Evolutionary conservation across 1,140 invertebrate genomes (phyloP), one percentile per base, ranked within the genome.

Genomic region (Drosophila rufa): DNA sequence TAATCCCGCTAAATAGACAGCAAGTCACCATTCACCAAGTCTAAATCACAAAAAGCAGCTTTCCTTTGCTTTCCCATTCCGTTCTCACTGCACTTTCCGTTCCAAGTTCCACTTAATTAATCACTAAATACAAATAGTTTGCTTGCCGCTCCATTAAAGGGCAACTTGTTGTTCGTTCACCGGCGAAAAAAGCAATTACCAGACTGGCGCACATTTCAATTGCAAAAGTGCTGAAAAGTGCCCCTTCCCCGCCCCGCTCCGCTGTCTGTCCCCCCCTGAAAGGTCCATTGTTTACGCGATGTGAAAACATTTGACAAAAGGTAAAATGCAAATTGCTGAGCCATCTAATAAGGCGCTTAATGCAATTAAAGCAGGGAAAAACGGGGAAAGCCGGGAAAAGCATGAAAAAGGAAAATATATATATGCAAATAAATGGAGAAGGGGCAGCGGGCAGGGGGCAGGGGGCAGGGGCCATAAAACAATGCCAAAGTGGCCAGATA

Each of bases 401-500:
- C 33, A 36, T 36, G 9, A 40, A 38, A 38, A 57, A 42, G 1
- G 9, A 25, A 15, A 33, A 17, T 3, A 46, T 3, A 19, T 11
- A 8, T 36, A 55, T 8, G 7, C 22, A 11, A 9, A 19, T 15
- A 22, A 33, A 22, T 19, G 14, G 40, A 33, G 15, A 19, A 11
- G 40, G 25, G 11, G 45, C 27, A 27, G 5, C 27, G n/a, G 27
- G 50, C 6, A n/a, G 40, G 3, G 36, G 27, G 50, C 6, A n/a
- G 40, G 3, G 36, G 53, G 14, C 12, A 27, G 56, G n/a, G 38
- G 55, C 64, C 73, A 78, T 84, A 85, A 84, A 84, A 84, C 82
- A 84, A 84, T 84, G 82, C 66, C 62, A 85, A 85, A 80, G 68
- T 85, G 82, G 50, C 73, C 79, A 84, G 82, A 84, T 84, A 84